These are phyloP conservation scores for Eumeta japonica DNA, from an alignment of 1,140 invertebrate species.

Conservation along the genomic window DNA sequence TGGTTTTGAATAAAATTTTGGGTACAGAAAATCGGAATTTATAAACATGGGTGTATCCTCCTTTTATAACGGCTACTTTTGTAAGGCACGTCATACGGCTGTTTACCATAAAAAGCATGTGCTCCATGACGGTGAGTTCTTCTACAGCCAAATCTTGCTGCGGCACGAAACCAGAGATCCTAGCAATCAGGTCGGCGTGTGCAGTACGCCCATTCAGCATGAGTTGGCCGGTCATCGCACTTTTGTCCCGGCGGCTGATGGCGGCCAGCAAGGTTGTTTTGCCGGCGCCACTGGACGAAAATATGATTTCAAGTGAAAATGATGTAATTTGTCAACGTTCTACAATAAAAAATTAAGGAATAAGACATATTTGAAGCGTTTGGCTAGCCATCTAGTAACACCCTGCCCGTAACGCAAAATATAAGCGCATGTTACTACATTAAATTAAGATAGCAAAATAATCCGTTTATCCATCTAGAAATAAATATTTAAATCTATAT, in stretches of 20 bases:
- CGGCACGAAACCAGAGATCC: conserved; percentile 72
- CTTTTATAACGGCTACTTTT: too few species aligned
- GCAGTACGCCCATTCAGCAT: conserved; percentile 67
- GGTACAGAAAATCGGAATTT: too few species aligned
- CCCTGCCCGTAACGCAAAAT: too few species aligned
- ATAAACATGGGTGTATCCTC: too few species aligned
- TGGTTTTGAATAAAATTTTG: too few species aligned
- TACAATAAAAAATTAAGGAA: background rate
- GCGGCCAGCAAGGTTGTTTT: conserved; percentile 71
- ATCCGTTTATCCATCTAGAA: too few species aligned
- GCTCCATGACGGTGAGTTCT: conserved; percentile 68
- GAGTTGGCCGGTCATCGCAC: conserved; percentile 64
- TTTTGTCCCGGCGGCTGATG: conserved; percentile 66
- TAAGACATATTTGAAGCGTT: background rate
- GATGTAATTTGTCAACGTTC: background rate
- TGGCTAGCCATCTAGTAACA: background rate
- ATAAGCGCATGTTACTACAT: too few species aligned
- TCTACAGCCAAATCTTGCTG: conserved; percentile 70
- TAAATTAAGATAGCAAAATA: too few species aligned
- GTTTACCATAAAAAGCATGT: conserved; percentile 76
- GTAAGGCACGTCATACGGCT: too few species aligned
- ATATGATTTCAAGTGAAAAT: background rate
- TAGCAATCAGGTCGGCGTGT: conserved; percentile 62
- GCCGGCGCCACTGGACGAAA: conserved; percentile 68
- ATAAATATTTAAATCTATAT: too few species aligned